Conservation (phyloP, 2,797 vertebrate species). For the Lithobates sylvaticus region DNA sequence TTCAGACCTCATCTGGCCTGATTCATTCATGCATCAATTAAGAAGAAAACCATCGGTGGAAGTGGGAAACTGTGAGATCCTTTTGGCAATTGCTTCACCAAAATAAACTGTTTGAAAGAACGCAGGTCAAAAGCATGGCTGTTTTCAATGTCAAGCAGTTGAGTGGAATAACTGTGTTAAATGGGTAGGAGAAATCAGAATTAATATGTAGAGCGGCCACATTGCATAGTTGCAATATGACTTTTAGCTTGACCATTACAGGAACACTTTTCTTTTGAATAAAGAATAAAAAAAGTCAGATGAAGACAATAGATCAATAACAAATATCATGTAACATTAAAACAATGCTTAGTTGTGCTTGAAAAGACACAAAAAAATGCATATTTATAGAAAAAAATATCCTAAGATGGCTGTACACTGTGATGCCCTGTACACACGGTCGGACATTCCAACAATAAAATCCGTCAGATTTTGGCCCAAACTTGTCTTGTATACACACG, state of each 20-base stretch:
- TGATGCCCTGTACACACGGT: no score
- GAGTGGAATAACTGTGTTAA: not conserved
- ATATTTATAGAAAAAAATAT: no score
- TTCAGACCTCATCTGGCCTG: constrained; percentile 44
- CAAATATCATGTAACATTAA: not conserved
- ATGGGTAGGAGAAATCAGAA: not conserved
- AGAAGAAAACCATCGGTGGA: constrained; percentile 33
- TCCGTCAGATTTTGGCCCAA: no score
- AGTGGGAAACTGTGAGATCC: constrained; percentile 34
- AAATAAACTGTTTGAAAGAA: constrained; percentile 39
- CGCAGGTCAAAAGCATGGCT: constrained; percentile 33
- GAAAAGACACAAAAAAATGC: no score
- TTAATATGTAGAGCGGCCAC: not conserved
- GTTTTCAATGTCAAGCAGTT: not conserved
- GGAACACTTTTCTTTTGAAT: no score
- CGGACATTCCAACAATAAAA: no score
- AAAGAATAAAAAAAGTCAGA: not conserved
- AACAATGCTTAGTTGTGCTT: no score
- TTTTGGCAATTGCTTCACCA: constrained; percentile 33
- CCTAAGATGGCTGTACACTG: no score
- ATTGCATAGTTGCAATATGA: not conserved
- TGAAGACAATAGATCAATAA: not conserved
- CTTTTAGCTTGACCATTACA: not conserved
- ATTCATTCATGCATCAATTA: constrained; percentile 50
- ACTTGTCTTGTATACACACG: no score